Conservation (phyloP, 2,888 invertebrate genomes). For the Arenicola marina region DNA sequence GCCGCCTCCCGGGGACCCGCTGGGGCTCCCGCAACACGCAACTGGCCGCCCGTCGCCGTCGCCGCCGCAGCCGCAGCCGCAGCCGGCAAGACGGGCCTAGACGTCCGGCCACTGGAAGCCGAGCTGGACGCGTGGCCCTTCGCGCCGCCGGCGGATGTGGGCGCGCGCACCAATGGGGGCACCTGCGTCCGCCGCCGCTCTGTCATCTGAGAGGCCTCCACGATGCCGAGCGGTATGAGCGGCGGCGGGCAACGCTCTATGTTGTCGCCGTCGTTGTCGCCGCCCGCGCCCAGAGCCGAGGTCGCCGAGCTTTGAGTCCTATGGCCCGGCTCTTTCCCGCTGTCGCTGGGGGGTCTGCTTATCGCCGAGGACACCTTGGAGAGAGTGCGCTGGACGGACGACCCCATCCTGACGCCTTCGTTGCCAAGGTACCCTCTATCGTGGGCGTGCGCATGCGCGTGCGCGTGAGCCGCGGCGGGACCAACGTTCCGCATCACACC, state of each 20-base stretch:
- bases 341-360: background rate
- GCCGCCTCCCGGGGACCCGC: too few relatives aligned
- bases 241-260: background rate
- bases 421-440: too few relatives aligned
- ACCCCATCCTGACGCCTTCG: background rate
- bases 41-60: too few relatives aligned
- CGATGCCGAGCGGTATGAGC: background rate
- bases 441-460: too few relatives aligned
- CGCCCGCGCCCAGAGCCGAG: too few relatives aligned
- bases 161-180: background rate
- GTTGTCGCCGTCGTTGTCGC: background rate
- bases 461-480: background rate
- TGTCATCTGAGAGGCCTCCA: background rate
- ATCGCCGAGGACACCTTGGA: background rate
- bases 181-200: background rate
- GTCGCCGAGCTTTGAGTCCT: too few relatives aligned
- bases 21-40: too few relatives aligned
- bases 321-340: background rate
- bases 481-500: background rate
- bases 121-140: too few relatives aligned
- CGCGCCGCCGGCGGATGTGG: background rate
- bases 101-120: too few relatives aligned
- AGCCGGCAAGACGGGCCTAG: too few relatives aligned
- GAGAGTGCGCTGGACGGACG: background rate
- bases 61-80: too few relatives aligned